Evolutionary conservation across 1,140 invertebrate species (phyloP), one percentile per base, ranked within the genome.

Genomic region (Drosophila nikananu): DNA sequence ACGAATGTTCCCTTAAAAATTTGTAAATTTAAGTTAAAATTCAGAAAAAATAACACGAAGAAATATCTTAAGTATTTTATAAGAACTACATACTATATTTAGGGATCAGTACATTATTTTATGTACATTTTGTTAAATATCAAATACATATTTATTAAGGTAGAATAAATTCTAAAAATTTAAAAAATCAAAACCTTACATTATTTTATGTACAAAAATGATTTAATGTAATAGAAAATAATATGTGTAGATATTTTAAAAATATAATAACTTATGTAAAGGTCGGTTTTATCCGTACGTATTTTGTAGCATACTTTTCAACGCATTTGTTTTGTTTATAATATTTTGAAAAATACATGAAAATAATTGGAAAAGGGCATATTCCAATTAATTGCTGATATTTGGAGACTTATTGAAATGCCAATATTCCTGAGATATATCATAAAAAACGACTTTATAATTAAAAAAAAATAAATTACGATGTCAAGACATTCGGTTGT

Each of bases 291-390:
- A n/a, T 51, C n/a, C 2, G 9, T 19, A 30, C 1, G 13, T 32
- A 15, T 21, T 54, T 54, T 35, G 12, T 35, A 54, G 51, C 51
- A 52, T 52, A 52, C 51, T 52, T 52, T 52, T 15, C n/a, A 52
- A 19, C 1, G 49, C 19, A 10, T 10, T 49, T 9, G 1, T 25
- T 2, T 5, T 2, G 1, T 0, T 17, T 2, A 1, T 5, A 27
- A 51, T n/a, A 17, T n/a, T 27, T 27, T 27, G 9, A 17, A 17
- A 27, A 27, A 25, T 9, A 4, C 8, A 5, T 25, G 2, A 19
- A 32, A 32, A 13, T 52, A 19, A 32, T 21, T 12, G 3, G 4
- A 44, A 21, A 30, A 25, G 25, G 25, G 4, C 3, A 25, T 25
- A 25, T 5, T 25, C 25, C 25, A 25, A 25, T 25, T 25, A 3